These are phyloP conservation scores for Oreohelix idahoensis DNA, from an alignment of 1,140 invertebrate species.

Conservation along the genomic window DNA sequence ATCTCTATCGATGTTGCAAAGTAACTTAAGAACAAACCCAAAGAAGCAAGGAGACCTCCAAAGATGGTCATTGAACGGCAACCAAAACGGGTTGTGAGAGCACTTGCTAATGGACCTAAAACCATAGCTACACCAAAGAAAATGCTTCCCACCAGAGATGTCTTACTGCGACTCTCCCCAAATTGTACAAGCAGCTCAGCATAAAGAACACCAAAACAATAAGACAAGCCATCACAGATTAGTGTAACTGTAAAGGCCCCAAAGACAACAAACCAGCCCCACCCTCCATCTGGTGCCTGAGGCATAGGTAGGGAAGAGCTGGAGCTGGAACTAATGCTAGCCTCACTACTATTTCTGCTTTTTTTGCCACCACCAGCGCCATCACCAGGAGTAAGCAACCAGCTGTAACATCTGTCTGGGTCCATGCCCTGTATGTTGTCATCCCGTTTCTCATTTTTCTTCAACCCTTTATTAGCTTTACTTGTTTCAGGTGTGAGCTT, in stretches of 20 bases:
- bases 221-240: conserved; percentile 86
- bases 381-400: conserved; percentile 20
- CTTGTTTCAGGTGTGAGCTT: neutral
- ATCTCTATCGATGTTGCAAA: conserved; percentile 74
- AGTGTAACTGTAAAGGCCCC: conserved; percentile 91
- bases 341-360: conserved; percentile 28
- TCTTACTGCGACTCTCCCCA: conserved; percentile 87
- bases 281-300: conserved; percentile 87
- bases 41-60: conserved; percentile 81
- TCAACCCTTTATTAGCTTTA: neutral
- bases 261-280: conserved; percentile 84
- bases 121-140: conserved; percentile 74
- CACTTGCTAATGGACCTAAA: conserved; percentile 90
- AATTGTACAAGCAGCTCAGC: conserved; percentile 86
- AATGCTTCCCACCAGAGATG: conserved; percentile 81
- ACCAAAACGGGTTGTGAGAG: conserved; percentile 87
- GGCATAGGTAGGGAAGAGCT: conserved; percentile 54
- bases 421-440: neutral
- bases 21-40: conserved; percentile 87
- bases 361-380: neutral
- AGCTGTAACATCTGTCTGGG: conserved; percentile 31
- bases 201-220: conserved; percentile 73
- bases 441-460: neutral
- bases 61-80: conserved; percentile 85
- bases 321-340: conserved; percentile 24